Percentiles rank a stretch among this genome's conserved stretches.
Evolutionary conservation across 2,888 invertebrate species (phyloP).

Genomic region (Tortricodes alternella): DNA sequence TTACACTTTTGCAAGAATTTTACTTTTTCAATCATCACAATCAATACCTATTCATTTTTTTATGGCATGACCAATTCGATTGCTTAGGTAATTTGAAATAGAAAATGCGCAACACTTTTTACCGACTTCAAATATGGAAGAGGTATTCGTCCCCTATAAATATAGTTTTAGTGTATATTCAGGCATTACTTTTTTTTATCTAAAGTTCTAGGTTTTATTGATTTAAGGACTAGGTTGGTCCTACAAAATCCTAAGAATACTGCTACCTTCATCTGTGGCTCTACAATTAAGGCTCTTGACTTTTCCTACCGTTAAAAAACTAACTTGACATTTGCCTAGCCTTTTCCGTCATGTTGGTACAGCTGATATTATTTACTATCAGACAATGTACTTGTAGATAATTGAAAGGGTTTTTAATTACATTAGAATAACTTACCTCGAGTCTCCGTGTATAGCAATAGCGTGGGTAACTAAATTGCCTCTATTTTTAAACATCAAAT

Average conservation of each 20-base stretch:
- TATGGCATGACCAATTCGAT: constrained; percentile 13
- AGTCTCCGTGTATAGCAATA: constrained; percentile 40
- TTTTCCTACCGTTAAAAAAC: background rate
- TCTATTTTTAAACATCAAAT: constrained; percentile 41
- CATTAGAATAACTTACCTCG: constrained; percentile 35
- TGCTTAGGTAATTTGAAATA: background rate
- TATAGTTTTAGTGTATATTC: background rate
- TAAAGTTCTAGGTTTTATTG: no score
- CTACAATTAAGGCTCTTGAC: no score
- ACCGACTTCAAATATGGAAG: no score
- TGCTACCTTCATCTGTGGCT: no score
- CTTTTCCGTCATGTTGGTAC: background rate
- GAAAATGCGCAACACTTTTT: background rate
- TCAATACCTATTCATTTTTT: background rate
- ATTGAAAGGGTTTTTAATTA: background rate
- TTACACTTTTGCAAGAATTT: background rate
- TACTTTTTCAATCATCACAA: background rate
- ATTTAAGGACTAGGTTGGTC: background rate
- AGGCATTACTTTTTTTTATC: no score
- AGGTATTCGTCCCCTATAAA: no score
- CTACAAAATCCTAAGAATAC: background rate
- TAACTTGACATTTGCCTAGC: background rate
- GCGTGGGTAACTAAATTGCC: constrained; percentile 44
- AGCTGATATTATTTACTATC: background rate
- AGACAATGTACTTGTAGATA: background rate